These are phyloP conservation scores for Eledone cirrhosa DNA, from an alignment of 2,888 invertebrate species.

Conservation along the genomic window DNA sequence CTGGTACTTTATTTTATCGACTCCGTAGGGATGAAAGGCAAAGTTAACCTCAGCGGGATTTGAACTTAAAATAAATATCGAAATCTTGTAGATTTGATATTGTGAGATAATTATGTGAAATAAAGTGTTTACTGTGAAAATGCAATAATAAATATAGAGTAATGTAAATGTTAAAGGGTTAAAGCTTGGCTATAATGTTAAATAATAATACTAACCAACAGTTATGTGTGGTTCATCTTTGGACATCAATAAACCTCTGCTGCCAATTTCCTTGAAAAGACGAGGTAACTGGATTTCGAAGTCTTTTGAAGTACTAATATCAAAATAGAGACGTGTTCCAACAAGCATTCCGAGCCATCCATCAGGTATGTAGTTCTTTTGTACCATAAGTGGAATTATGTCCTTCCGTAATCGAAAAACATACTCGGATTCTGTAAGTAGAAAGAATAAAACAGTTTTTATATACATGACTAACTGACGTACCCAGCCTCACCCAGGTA, in stretches of 20 bases:
- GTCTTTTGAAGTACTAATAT: conserved; percentile 51
- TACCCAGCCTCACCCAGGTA: too few relatives aligned
- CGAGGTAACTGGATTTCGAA: conserved; percentile 49
- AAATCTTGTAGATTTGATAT: too few relatives aligned
- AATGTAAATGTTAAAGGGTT: too few relatives aligned
- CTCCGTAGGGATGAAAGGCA: too few relatives aligned
- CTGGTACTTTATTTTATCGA: too few relatives aligned
- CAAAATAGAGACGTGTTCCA: conserved; percentile 62
- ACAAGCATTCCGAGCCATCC: conserved; percentile 66
- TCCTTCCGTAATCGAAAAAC: conserved; percentile 60
- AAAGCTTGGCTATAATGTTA: too few relatives aligned
- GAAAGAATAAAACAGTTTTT: neutral
- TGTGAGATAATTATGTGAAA: too few relatives aligned
- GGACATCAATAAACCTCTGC: conserved; percentile 47
- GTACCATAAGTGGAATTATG: conserved; percentile 61
- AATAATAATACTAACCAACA: conserved; percentile 25
- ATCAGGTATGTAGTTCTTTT: conserved; percentile 59
- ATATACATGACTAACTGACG: too few relatives aligned
- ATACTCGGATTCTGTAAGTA: conserved; percentile 63
- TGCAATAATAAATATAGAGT: too few relatives aligned
- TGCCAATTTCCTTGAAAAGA: conserved; percentile 56
- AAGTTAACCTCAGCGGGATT: too few relatives aligned
- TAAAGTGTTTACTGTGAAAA: too few relatives aligned
- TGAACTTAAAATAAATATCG: too few relatives aligned
- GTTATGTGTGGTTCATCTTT: conserved; percentile 27